These are phyloP conservation scores for Sisor rabdophorus DNA, from an alignment of 2,113 vertebrate genomes.

Conservation along the genomic window DNA sequence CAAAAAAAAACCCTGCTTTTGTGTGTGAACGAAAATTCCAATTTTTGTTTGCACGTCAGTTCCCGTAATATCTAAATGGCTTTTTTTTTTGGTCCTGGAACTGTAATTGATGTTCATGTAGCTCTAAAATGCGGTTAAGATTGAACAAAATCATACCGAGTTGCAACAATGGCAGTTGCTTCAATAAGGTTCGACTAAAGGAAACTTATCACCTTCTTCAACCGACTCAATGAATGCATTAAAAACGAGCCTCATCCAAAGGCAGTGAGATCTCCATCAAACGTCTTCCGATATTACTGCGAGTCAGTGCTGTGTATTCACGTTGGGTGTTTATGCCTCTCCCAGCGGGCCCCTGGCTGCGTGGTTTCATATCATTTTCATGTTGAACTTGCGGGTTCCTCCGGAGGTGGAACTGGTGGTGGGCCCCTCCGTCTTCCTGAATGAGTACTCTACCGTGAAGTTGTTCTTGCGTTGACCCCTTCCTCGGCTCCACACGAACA, in stretches of 20 bases:
- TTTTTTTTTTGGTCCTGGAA: background rate
- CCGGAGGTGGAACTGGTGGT: conserved; percentile 74
- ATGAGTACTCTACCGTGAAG: conserved; percentile 96
- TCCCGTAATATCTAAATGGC: background rate
- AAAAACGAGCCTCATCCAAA: conserved; percentile 45
- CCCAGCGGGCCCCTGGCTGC: conserved; percentile 74
- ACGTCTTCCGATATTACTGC: conserved; percentile 58
- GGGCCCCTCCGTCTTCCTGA: conserved; percentile 89
- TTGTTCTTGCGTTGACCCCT: conserved; percentile 95
- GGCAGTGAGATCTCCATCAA: conserved; percentile 49
- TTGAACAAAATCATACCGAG: background rate
- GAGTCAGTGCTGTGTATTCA: conserved; percentile 67
- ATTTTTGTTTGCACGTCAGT: conserved; percentile 14
- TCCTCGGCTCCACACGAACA: conserved; percentile 97
- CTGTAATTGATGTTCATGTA: background rate
- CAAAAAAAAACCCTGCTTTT: conserved; percentile 17
- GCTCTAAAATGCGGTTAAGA: background rate
- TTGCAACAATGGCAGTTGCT: conserved; percentile 1
- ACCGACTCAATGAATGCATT: conserved; percentile 15
- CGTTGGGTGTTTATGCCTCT: conserved; percentile 71
- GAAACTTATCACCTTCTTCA: conserved; percentile 11
- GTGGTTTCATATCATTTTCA: conserved; percentile 98
- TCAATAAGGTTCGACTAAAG: conserved; percentile 14
- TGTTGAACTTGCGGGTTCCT: conserved; percentile 93
- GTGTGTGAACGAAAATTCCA: background rate